Evolutionary conservation across 2,888 invertebrate genomes (phyloP).

Genomic region (Sceliomorpha sp.): DNA sequence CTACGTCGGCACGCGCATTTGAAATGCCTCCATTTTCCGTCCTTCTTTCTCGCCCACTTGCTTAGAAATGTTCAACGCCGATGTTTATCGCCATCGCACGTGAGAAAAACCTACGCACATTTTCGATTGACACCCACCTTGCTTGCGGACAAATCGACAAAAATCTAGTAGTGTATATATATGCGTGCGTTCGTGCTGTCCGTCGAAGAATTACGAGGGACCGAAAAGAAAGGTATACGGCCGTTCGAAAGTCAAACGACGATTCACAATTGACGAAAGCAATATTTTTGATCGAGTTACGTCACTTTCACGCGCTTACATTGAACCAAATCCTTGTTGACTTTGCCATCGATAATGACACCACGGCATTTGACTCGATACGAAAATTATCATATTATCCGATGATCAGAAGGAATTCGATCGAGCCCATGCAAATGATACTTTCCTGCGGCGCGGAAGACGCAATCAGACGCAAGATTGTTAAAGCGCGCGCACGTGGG

Average conservation of each 20-base stretch:
- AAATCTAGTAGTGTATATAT: slow-evolving; percentile 26
- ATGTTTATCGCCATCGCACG: slow-evolving; percentile 47
- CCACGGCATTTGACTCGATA: no score
- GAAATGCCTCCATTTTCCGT: slow-evolving; percentile 41
- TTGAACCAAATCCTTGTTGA: no score
- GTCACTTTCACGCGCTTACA: no score
- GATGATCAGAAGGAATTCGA: no score
- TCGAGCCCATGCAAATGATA: slow-evolving; percentile 28
- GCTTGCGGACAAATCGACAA: slow-evolving; percentile 32
- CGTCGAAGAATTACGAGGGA: no score
- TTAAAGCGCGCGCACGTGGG: slow-evolving; percentile 30
- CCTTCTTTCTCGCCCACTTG: slow-evolving; percentile 50
- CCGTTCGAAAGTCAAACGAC: no score
- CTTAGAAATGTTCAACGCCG: slow-evolving; percentile 41
- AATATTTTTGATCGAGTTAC: no score
- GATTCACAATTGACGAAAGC: no score
- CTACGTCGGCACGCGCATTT: neutral
- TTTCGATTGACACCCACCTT: slow-evolving; percentile 44
- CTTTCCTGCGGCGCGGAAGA: slow-evolving; percentile 22
- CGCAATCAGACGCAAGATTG: slow-evolving; percentile 4
- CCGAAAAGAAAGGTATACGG: no score
- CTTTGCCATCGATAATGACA: no score
- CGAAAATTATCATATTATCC: no score
- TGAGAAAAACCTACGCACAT: slow-evolving; percentile 56
- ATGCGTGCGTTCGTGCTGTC: neutral